phyloP scores from a whole-genome alignment of 2,888 invertebrate species.

The Microplitis deprimator region DNA sequence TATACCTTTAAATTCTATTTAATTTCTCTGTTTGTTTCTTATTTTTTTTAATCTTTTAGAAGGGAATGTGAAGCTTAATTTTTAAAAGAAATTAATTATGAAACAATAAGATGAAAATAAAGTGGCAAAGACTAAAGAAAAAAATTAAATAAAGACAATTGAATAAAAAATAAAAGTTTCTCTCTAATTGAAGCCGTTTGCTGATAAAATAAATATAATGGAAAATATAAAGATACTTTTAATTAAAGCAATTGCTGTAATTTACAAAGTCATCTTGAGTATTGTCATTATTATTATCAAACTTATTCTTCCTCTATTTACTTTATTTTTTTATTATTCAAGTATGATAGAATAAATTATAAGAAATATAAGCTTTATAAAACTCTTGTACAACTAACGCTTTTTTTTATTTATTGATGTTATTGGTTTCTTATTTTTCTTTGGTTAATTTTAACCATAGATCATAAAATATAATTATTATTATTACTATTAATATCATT shows the following conservation, averaged over 20 bases:
- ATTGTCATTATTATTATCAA: background rate
- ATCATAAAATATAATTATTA: background rate
- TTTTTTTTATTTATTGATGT: background rate
- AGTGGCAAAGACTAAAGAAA: background rate
- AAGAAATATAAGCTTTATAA: background rate
- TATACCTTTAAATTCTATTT: too few relatives aligned
- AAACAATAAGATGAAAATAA: background rate
- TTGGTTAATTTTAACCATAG: background rate
- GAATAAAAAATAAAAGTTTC: background rate
- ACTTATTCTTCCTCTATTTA: background rate
- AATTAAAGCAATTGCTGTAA: conserved; percentile 14
- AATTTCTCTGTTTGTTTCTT: too few relatives aligned
- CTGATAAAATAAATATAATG: background rate
- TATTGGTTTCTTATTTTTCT: background rate
- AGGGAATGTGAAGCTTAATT: background rate
- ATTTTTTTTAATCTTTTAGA: too few relatives aligned
- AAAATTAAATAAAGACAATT: background rate
- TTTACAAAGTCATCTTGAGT: background rate
- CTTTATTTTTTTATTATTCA: background rate
- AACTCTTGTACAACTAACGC: background rate
- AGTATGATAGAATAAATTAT: background rate
- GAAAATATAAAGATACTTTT: conserved; percentile 19
- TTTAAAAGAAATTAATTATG: conserved; percentile 31
- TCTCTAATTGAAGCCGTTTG: background rate
- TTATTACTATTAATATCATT: background rate